These are phyloP conservation scores for Elephas maximus DNA, from an alignment of 2,113 vertebrate genomes.

Conservation along the genomic window DNA sequence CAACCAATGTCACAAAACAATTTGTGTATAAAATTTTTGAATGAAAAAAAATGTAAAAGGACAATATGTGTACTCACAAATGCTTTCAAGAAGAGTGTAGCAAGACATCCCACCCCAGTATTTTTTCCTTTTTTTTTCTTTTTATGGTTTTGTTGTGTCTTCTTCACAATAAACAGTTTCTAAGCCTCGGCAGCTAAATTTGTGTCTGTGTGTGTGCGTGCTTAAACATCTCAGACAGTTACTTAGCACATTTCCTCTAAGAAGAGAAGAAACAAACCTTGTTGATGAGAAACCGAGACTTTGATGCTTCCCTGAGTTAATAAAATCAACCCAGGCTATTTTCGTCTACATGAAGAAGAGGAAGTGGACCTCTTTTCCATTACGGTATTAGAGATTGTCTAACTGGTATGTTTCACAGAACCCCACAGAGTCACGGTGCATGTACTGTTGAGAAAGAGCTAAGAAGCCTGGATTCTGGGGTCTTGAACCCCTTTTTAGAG, in stretches of 20 bases:
- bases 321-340: background rate
- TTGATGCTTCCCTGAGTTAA: background rate
- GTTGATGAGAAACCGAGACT: background rate
- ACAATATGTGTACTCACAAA: background rate
- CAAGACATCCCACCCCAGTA: background rate
- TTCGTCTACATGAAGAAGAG: background rate
- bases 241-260: conserved; percentile 19
- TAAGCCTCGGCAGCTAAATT: background rate
- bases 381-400: background rate
- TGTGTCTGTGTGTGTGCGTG: background rate
- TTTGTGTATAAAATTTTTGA: too few relatives aligned
- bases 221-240: conserved; percentile 12
- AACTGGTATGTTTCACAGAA: background rate
- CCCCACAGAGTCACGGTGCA: background rate
- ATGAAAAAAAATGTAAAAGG: too few relatives aligned
- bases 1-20: too few relatives aligned
- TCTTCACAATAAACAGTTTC: conserved; percentile 11
- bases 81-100: background rate
- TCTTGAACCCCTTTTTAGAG: background rate
- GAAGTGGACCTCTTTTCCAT: background rate
- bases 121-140: background rate
- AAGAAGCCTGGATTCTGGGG: background rate
- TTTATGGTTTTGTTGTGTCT: background rate
- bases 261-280: conserved; percentile 4
- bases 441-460: background rate